phyloP scores from a whole-genome alignment of 2,113 vertebrate genomes.

The Paraplagusia blochii region DNA sequence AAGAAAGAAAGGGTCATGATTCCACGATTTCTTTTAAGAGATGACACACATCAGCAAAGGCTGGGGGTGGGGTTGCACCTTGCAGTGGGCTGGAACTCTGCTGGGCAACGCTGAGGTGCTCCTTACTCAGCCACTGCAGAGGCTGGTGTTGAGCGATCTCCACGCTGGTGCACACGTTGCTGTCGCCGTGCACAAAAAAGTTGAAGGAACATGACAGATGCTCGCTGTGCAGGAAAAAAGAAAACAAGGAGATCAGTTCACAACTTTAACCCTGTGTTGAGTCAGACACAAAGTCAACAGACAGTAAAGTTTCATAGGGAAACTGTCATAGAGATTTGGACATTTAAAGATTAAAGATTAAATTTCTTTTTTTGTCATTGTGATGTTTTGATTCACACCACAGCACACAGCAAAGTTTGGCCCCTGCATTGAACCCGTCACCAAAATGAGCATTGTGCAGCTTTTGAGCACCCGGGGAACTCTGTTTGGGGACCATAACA shows the following conservation, averaged over 20 bases:
- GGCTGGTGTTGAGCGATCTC: slow-evolving; percentile 98
- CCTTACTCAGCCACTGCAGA: slow-evolving; percentile 92
- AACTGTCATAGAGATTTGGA: too few species aligned
- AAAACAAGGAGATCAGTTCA: slow-evolving; percentile 7
- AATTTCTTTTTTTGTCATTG: too few species aligned
- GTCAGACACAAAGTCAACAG: not conserved
- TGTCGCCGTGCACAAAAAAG: slow-evolving; percentile 98
- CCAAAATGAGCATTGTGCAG: too few species aligned
- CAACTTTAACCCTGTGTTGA: not conserved
- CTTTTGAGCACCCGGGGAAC: too few species aligned
- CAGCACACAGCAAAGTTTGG: too few species aligned
- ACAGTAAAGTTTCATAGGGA: too few species aligned
- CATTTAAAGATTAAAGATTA: too few species aligned
- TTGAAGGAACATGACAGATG: slow-evolving; percentile 98
- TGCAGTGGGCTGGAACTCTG: slow-evolving; percentile 93
- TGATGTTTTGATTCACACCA: too few species aligned
- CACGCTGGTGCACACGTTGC: slow-evolving; percentile 98
- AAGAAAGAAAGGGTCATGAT: not conserved
- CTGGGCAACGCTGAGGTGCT: slow-evolving; percentile 92
- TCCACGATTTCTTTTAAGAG: too few species aligned
- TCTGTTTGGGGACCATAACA: too few species aligned
- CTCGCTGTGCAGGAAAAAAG: slow-evolving; percentile 76
- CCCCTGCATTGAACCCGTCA: too few species aligned
- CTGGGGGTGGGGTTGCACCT: slow-evolving; percentile 71
- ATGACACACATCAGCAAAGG: not conserved